Evolutionary conservation across 1,140 invertebrate genomes (phyloP).

Genomic region (Sycophaga agraensis): DNA sequence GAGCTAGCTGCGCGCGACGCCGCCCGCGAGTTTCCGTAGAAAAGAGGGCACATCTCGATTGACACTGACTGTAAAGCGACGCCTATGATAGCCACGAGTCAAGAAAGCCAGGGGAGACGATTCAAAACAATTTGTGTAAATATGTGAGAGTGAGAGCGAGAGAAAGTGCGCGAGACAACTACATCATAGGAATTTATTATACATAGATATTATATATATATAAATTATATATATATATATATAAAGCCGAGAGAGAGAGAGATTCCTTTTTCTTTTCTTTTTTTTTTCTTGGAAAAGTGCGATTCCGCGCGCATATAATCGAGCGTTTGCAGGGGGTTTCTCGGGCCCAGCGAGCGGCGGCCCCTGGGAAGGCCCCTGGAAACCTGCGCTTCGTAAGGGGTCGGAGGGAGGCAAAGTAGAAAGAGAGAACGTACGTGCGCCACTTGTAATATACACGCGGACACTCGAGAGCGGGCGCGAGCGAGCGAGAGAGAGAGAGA

Average conservation of each 20-base stretch:
- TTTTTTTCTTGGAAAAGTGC: conserved; percentile 10
- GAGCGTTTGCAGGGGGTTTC: conserved; percentile 26
- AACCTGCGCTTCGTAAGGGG: neutral
- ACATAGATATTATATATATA: conserved; percentile 1
- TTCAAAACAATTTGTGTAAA: conserved; percentile 17
- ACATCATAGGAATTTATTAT: conserved; percentile 6
- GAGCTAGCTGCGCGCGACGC: too few relatives aligned
- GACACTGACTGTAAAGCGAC: conserved; percentile 8
- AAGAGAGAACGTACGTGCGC: conserved; percentile 13
- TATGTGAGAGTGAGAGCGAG: conserved; percentile 13
- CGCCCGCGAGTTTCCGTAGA: too few relatives aligned
- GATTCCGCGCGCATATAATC: conserved; percentile 1
- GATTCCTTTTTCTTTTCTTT: too few relatives aligned
- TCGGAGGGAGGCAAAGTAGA: neutral
- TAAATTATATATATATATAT: conserved; percentile 1
- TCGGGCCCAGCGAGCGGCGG: neutral
- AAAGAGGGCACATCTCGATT: neutral
- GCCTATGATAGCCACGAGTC: conserved; percentile 8
- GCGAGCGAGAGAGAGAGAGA: neutral
- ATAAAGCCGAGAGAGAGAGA: neutral
- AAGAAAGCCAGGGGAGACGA: neutral
- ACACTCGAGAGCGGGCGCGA: neutral
- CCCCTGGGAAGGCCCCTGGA: conserved; percentile 18
- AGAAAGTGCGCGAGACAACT: conserved; percentile 7
- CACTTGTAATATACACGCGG: conserved; percentile 22